Conservation (phyloP, 2,888 invertebrate species). For the Tuberolachnus salignus region DNA sequence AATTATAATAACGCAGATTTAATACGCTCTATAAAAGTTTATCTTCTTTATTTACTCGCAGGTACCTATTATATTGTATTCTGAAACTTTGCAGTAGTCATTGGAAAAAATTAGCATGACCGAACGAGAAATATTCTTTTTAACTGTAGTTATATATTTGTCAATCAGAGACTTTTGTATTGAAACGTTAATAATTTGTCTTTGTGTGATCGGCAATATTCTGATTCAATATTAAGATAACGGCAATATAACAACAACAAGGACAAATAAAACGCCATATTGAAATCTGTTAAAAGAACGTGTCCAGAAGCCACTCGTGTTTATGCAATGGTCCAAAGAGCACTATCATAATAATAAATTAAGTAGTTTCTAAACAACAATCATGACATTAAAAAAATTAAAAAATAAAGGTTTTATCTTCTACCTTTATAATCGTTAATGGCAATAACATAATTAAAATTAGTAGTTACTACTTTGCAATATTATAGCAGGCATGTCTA, state of each 20-base stretch:
- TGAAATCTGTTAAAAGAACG: constrained; percentile 31
- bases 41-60: too few species aligned
- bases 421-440: constrained; percentile 17
- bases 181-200: background rate
- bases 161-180: too few species aligned
- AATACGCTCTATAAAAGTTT: too few species aligned
- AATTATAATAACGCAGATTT: too few species aligned
- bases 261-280: constrained; percentile 39
- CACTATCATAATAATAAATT: constrained; percentile 10
- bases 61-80: too few species aligned
- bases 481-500: background rate
- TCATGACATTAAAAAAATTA: constrained; percentile 24
- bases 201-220: background rate
- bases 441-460: constrained; percentile 19
- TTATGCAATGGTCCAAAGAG: constrained; percentile 22
- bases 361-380: constrained; percentile 28
- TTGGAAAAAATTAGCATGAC: too few species aligned
- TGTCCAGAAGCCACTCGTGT: constrained; percentile 40
- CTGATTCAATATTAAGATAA: background rate
- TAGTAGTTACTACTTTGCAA: too few species aligned
- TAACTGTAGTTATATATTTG: too few species aligned
- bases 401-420: background rate
- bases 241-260: constrained; percentile 19
- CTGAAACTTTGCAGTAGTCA: too few species aligned
- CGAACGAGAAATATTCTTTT: too few species aligned